Evolutionary conservation across 2,113 vertebrate species (phyloP).

Genomic region (Pipa parva): DNA sequence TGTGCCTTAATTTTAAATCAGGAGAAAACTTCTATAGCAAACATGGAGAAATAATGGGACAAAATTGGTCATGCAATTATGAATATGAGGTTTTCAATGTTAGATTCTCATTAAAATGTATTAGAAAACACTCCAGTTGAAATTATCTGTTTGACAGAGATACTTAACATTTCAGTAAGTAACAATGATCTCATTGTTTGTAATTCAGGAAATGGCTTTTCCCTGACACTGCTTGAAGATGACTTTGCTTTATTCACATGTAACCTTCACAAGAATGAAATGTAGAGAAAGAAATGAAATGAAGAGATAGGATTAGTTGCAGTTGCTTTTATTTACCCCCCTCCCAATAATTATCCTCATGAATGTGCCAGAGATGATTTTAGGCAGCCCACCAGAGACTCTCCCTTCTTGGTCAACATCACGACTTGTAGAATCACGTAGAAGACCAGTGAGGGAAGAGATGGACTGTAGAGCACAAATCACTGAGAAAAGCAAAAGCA

Average conservation of each 20-base stretch:
- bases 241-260: neutral
- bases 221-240: neutral
- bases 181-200: constrained; percentile 2
- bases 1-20: constrained; percentile 49
- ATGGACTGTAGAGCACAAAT: too few species aligned
- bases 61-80: constrained; percentile 29
- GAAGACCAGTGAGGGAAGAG: too few species aligned
- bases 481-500: too few species aligned
- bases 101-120: constrained; percentile 3
- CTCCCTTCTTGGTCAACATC: too few species aligned
- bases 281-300: neutral
- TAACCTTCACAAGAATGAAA: neutral
- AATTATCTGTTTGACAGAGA: neutral
- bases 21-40: constrained; percentile 28
- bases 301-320: neutral
- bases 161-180: constrained; percentile 1
- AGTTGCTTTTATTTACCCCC: too few species aligned
- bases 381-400: too few species aligned
- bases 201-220: neutral
- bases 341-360: too few species aligned
- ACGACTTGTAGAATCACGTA: too few species aligned
- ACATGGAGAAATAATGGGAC: constrained; percentile 28
- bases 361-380: too few species aligned
- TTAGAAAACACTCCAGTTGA: neutral
- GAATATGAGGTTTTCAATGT: constrained; percentile 34